Evolutionary conservation across 53 echinoderm and acorn worm genomes (phyloP).

Genomic region (Holothuria scabra): DNA sequence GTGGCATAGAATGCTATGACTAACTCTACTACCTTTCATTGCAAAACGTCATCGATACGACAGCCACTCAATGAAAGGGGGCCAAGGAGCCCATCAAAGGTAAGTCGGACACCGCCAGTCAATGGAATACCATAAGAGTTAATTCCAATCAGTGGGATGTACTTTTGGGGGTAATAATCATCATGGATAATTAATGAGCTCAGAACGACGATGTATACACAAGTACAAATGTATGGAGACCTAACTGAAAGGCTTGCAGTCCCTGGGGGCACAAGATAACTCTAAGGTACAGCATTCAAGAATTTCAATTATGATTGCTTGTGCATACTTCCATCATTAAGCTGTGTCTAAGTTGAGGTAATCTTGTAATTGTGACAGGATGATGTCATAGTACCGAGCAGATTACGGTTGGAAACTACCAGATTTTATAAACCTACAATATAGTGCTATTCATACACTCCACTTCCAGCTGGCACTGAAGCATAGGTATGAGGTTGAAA

Average conservation of each 20-base stretch:
- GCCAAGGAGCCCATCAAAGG: slow-evolving; percentile 20
- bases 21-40: too few species aligned
- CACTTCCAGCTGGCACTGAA: too few species aligned
- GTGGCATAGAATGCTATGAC: too few species aligned
- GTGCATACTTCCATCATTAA: slow-evolving; percentile 33
- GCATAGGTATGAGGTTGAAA: too few species aligned
- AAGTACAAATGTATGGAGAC: slow-evolving; percentile 4
- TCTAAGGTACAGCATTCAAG: slow-evolving; percentile 8
- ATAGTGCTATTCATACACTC: too few species aligned
- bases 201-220: not conserved
- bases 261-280: not conserved
- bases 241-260: not conserved
- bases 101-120: not conserved
- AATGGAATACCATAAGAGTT: slow-evolving; percentile 32
- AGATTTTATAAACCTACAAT: too few species aligned
- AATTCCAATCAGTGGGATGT: slow-evolving; percentile 28
- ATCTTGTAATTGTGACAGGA: slow-evolving; percentile 26
- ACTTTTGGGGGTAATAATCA: slow-evolving; percentile 19
- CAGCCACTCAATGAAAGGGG: slow-evolving; percentile 37
- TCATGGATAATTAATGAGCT: slow-evolving; percentile 3
- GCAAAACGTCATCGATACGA: not conserved
- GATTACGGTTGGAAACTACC: too few species aligned
- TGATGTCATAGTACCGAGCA: too few species aligned
- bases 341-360: slow-evolving; percentile 28
- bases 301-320: slow-evolving; percentile 38